These are phyloP conservation scores for Orthonychiurus folsomi DNA, from an alignment of 2,888 invertebrate genomes.

Conservation along the genomic window DNA sequence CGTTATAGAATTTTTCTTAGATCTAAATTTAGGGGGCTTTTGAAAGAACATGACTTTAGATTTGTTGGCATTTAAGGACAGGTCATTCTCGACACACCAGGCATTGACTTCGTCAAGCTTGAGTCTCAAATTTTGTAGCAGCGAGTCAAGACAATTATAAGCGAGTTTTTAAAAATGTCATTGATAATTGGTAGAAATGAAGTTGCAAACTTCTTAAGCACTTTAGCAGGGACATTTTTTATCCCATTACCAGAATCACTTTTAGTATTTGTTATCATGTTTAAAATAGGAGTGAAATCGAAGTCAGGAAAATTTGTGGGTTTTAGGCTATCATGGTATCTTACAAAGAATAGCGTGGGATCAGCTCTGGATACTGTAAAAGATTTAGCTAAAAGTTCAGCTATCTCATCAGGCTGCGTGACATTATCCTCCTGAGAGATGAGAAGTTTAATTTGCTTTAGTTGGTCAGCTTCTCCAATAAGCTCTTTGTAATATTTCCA, in stretches of 20 bases:
- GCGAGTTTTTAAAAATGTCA: background rate
- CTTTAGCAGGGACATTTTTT: background rate
- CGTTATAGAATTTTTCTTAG: background rate
- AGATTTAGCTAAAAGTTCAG: background rate
- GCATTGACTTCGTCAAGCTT: too few species aligned
- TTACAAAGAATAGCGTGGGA: background rate
- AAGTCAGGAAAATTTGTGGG: background rate
- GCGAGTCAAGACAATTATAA: too few species aligned
- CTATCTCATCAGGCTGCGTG: background rate
- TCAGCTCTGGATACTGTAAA: background rate
- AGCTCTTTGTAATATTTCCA: background rate
- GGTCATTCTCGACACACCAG: background rate
- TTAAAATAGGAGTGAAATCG: background rate
- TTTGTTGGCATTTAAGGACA: background rate
- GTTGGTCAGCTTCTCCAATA: background rate
- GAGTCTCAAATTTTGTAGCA: too few species aligned
- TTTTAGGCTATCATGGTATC: background rate
- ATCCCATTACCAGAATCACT: background rate
- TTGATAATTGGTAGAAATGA: background rate
- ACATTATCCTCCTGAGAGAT: background rate
- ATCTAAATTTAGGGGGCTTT: background rate
- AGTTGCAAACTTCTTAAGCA: background rate
- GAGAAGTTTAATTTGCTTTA: background rate
- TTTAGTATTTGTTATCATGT: background rate
- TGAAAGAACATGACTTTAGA: background rate